A percentile compares a stretch with the other conserved stretches of the same genome.
These are phyloP conservation scores for Montifringilla adamsi DNA, from an alignment of 2,113 vertebrate genomes.

Conservation along the genomic window DNA sequence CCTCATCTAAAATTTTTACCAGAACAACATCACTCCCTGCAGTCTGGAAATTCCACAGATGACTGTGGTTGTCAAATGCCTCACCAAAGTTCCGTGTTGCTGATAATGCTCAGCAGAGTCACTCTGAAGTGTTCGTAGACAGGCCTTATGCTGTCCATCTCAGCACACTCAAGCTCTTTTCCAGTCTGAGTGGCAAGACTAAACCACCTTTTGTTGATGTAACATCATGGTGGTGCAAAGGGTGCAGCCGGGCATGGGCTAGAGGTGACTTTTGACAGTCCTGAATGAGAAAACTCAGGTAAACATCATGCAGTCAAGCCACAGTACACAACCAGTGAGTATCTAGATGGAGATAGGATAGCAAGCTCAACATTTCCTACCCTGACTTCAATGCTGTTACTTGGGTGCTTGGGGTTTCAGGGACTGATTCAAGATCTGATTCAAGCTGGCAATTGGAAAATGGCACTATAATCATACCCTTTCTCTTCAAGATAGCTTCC, in stretches of 20 bases:
- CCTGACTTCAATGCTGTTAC: no score
- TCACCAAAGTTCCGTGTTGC: neutral
- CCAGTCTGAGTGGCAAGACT: neutral
- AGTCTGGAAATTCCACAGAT: no score
- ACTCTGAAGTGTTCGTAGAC: neutral
- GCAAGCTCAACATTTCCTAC: neutral
- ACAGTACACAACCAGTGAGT: neutral
- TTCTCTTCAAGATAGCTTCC: neutral
- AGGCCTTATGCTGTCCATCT: neutral
- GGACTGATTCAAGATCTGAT: neutral
- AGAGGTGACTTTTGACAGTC: neutral
- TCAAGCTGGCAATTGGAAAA: neutral
- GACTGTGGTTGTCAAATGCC: neutral
- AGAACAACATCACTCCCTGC: neutral
- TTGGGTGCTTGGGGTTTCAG: neutral
- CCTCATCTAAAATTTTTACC: neutral
- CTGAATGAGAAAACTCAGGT: neutral
- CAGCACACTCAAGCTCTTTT: neutral
- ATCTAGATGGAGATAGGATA: neutral
- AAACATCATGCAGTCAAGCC: neutral
- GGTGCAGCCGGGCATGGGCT: neutral
- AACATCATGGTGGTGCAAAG: neutral
- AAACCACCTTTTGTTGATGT: neutral
- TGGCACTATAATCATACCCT: neutral
- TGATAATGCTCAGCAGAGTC: neutral